These are phyloP conservation scores for Thamnaconus septentrionalis DNA, from an alignment of 2,113 vertebrate species.

Conservation along the genomic window DNA sequence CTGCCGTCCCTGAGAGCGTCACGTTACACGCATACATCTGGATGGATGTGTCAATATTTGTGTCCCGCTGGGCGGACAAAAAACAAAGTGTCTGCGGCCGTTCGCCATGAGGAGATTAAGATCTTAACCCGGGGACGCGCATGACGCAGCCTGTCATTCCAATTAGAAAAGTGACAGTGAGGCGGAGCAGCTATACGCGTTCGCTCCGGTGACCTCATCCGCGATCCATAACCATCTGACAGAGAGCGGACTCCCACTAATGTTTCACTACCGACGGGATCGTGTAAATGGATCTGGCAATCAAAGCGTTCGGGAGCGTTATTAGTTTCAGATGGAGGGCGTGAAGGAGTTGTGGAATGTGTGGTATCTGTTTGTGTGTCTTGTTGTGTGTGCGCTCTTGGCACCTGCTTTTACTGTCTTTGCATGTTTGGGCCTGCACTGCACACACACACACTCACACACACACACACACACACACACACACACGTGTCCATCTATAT, in stretches of 20 bases:
- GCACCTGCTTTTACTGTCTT: constrained; percentile 49
- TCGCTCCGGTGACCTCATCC: constrained; percentile 66
- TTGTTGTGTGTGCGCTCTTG: constrained; percentile 24
- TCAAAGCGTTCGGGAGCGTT: constrained; percentile 52
- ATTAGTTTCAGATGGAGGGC: constrained; percentile 36
- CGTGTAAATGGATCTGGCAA: constrained; percentile 37
- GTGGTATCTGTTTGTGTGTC: constrained; percentile 28
- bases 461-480: no score
- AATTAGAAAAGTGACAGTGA: constrained; percentile 69
- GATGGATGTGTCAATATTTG: constrained; percentile 54
- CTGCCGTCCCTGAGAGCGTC: constrained; percentile 16
- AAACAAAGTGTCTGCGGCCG: constrained; percentile 36
- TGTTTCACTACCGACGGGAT: constrained; percentile 29
- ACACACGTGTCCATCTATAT: no score
- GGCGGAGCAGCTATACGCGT: constrained; percentile 44
- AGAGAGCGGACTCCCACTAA: constrained; percentile 22
- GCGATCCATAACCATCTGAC: constrained; percentile 52
- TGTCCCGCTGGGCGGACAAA: constrained; percentile 22
- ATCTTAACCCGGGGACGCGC: constrained; percentile 45
- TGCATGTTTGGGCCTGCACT: constrained; percentile 44
- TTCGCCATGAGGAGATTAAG: constrained; percentile 62
- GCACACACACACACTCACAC: constrained; percentile 11
- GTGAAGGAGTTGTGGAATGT: constrained; percentile 54
- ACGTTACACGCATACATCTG: constrained; percentile 41
- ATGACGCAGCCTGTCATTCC: constrained; percentile 51